Evolutionary conservation across 1,140 invertebrate genomes (phyloP).

Genomic region (Bombus impatiens): DNA sequence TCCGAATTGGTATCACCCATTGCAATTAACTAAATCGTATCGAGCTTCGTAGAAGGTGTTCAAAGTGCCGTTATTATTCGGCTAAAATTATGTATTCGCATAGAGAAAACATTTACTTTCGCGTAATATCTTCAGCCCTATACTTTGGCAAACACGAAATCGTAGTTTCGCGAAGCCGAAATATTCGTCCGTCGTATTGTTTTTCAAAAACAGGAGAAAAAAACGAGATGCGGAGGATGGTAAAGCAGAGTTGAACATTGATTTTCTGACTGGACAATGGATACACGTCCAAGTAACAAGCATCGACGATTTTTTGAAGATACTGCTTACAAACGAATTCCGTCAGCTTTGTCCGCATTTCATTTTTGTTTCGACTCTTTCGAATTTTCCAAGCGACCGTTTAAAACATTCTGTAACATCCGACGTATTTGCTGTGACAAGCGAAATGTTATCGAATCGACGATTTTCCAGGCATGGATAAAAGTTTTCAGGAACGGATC

Average conservation of each 20-base stretch:
- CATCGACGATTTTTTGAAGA: not conserved
- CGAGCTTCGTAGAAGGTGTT: no score
- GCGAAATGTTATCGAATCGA: conserved; percentile 19
- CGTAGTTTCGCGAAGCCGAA: not conserved
- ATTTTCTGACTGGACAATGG: not conserved
- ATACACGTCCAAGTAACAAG: not conserved
- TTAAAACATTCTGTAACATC: conserved; percentile 9
- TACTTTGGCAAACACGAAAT: not conserved
- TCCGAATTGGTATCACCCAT: no score
- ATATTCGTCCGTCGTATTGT: not conserved
- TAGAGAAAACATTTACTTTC: no score
- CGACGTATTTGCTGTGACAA: not conserved
- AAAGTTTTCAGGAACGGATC: conserved; percentile 7
- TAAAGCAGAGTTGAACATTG: not conserved
- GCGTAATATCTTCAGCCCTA: not conserved
- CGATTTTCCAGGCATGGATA: not conserved
- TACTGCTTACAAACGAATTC: conserved; percentile 9
- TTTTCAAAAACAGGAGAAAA: not conserved
- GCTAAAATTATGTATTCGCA: no score
- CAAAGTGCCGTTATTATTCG: no score
- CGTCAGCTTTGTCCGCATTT: conserved; percentile 5
- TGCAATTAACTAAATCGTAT: no score
- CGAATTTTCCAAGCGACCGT: not conserved
- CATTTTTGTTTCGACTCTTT: not conserved
- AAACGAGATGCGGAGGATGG: not conserved